Evolutionary conservation across 2,113 vertebrate species (phyloP), one percentile per base, ranked within the genome.

Genomic region (Megalops atlanticus): DNA sequence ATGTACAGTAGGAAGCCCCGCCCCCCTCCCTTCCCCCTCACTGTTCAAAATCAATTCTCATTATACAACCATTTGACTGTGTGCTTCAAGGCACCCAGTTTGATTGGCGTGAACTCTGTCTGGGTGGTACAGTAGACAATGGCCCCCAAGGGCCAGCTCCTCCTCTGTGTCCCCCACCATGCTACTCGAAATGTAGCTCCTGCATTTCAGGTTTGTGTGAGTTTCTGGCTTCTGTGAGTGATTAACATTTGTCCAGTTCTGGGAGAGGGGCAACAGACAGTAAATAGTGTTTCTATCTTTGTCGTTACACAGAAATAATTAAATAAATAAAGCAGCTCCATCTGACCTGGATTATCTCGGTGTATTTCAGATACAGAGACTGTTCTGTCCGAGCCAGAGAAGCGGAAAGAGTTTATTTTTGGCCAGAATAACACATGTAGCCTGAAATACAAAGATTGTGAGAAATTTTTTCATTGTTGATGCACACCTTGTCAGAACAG

Each of bases 261-360:
- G 27, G 35, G n/a, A n/a, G 77, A 35, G 77, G 7, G 16, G 31
- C 4, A 80, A 54, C n/a, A 70, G 71, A 71, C 69, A 74, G 40
- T 80, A 54, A 80, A 80, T 54, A 35, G 24, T 33, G 8, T 14
- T 74, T 39, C 78, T 72, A 74, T 52, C 73, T 80, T 71, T 73
- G 74, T 74, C 16, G 35, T 21, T 24, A 10, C 11, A 1, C 47
- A 74, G 36, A 71, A 45, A n/a, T 45, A 35, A 12, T 27, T 4
- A 27, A 18, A 31, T 24, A 47, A 47, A 38, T 21, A 45, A 70
- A 79, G 47, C 24, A 81, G n/a, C 52, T 70, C 43, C 76, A 27
- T 43, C 47, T 74, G 58, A 52, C 74, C 76, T 76, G 43, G 79
- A 81, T 81, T 58, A 74, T 80, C 69, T 47, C 45, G 52, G 16